Evolutionary conservation across 2,113 vertebrate genomes (phyloP).

Genomic region (Scomber japonicus): DNA sequence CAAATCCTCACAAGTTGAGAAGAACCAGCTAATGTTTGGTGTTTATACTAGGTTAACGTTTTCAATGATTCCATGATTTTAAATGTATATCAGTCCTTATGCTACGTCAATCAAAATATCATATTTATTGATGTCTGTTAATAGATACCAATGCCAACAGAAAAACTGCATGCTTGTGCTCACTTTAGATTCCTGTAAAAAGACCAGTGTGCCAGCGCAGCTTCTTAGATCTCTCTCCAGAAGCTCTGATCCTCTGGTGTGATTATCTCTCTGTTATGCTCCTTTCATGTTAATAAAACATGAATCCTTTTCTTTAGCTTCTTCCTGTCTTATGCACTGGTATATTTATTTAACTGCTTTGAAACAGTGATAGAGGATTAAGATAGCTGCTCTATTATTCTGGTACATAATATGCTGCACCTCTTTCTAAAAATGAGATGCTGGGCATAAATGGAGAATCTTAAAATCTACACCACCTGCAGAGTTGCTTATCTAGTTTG

Average conservation of each 20-base stretch:
- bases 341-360: conserved; percentile 12
- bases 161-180: neutral
- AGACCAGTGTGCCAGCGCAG: conserved; percentile 14
- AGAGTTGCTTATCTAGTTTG: conserved; percentile 62
- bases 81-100: neutral
- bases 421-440: neutral
- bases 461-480: conserved; percentile 30
- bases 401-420: neutral
- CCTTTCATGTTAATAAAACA: conserved; percentile 50
- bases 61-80: neutral
- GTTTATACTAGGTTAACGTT: neutral
- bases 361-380: conserved; percentile 7
- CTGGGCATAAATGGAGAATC: neutral
- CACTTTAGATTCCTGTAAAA: conserved; percentile 17
- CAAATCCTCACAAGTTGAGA: too few relatives aligned
- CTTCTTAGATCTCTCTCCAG: conserved; percentile 47
- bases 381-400: conserved; percentile 23
- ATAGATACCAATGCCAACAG: neutral
- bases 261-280: conserved; percentile 45
- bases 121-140: neutral
- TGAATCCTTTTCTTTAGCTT: conserved; percentile 41
- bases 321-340: conserved; percentile 5
- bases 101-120: neutral
- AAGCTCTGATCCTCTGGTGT: conserved; percentile 55
- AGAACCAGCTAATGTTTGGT: neutral